Base-by-base conservation (phyloP, 2,797 vertebrate species). In the Acridotheres tristis region DNA sequence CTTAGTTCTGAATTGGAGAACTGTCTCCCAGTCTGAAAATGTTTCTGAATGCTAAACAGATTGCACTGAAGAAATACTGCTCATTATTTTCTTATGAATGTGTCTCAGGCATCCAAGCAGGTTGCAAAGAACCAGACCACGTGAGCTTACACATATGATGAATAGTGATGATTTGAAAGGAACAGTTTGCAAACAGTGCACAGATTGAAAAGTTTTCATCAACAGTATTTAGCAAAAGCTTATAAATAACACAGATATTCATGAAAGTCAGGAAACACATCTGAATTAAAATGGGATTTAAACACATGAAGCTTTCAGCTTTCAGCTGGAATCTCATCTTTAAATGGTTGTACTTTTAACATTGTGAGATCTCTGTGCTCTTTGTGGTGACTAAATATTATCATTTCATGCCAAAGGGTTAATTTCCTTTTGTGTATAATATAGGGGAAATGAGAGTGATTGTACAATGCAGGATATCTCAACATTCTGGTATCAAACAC, bases 131-230 rank as follows among this genome's bases (percentile, higher is more conserved):
- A 71, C 9, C 85, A 80, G 45, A 38, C 32, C 90, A 88, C 8
- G 11, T 96, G 92, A 92, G 85, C 85, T 90, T 63, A 66, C 82
- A 91, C 73, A 84, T 72, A 50, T 21, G 89, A 96, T 83, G 69
- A 96, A 89, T 72, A 78, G 89, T 69, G 94, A 94, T 92, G 82
- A 91, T 95, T 89, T 92, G 75, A 89, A 95, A 67, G 36, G 75
- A 93, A 36, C 53, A 78, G 93, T 93, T 95, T 95, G 89, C 87
- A 96, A 92, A 95, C 82, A 96, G 87, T 13, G 43, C 40, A 88
- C 79, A 96, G 96, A 95, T 72, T 96, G 90, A 92, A 84, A 96
- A 91, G 47, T 88, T 94, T 94, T 89, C 51, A 26, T 92, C 76
- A 78, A 68, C 0, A 6, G 51, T 71, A 78, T 91, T 93, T 88